These are phyloP conservation scores for Ceratina calcarata DNA, from an alignment of 1,140 invertebrate genomes.

Conservation along the genomic window DNA sequence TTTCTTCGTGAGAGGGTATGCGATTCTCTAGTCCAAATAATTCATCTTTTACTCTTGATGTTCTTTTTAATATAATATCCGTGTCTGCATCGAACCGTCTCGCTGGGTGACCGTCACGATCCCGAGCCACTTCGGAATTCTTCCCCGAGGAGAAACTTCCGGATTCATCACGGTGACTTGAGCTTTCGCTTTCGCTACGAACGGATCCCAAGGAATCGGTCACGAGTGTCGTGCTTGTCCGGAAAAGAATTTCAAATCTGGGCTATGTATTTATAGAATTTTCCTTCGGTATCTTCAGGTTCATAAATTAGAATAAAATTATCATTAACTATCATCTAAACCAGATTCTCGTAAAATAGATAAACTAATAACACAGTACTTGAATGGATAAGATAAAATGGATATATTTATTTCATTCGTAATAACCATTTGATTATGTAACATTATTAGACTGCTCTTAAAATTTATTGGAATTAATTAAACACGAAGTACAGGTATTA, in stretches of 20 bases:
- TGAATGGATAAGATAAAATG: too few relatives aligned
- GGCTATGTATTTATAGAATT: too few relatives aligned
- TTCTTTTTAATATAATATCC: not conserved
- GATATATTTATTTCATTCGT: too few relatives aligned
- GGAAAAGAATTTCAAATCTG: slow-evolving; percentile 44
- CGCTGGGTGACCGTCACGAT: slow-evolving; percentile 51
- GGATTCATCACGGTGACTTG: slow-evolving; percentile 25
- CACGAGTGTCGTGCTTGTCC: slow-evolving; percentile 55
- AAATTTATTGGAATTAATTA: too few relatives aligned
- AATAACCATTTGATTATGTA: too few relatives aligned
- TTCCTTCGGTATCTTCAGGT: too few relatives aligned
- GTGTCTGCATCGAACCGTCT: slow-evolving; percentile 2
- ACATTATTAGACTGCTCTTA: too few relatives aligned
- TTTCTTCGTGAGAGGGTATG: not conserved
- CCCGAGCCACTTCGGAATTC: slow-evolving; percentile 57
- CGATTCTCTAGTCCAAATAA: not conserved
- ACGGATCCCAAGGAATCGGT: slow-evolving; percentile 48
- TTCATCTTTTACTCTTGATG: not conserved
- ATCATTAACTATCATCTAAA: too few relatives aligned
- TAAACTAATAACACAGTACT: too few relatives aligned
- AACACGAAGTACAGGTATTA: too few relatives aligned
- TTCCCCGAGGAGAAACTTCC: slow-evolving; percentile 56
- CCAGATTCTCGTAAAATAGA: too few relatives aligned
- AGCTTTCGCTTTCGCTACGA: slow-evolving; percentile 59
- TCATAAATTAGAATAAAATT: too few relatives aligned